Evolutionary conservation across 2,888 invertebrate genomes (phyloP).

Genomic region (Neoitamus cyanurus): DNA sequence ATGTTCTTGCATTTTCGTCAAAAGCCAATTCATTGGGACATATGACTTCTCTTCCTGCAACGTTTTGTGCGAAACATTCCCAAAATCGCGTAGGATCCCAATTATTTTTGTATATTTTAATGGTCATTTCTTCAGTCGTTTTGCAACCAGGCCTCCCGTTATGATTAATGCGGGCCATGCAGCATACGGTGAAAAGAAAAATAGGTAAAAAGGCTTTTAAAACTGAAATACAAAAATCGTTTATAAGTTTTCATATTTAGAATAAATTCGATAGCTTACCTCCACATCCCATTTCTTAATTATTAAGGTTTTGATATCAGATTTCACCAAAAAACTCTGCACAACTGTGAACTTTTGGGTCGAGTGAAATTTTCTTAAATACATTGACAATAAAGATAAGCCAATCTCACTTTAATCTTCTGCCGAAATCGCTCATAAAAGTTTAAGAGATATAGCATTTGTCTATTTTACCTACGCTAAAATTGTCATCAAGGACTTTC

Average conservation of each 20-base stretch:
- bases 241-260: neutral
- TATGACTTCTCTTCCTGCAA: neutral
- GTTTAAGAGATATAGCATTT: neutral
- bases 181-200: neutral
- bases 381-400: neutral
- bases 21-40: neutral
- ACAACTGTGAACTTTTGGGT: neutral
- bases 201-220: neutral
- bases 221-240: neutral
- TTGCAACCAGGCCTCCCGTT: neutral
- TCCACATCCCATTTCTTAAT: neutral
- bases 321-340: neutral
- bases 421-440: neutral
- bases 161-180: neutral
- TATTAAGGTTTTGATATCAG: neutral
- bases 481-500: neutral
- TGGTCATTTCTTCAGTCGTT: neutral
- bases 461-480: neutral
- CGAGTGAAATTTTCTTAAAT: neutral
- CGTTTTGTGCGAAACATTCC: neutral
- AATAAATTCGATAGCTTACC: neutral
- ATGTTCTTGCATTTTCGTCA: neutral
- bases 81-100: constrained; percentile 24
- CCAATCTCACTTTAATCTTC: neutral
- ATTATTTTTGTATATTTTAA: neutral